Percentiles rank a stretch among this genome's conserved stretches.
These are phyloP conservation scores for Pogonocichla stellata DNA, from an alignment of 2,113 vertebrate species.

Conservation along the genomic window DNA sequence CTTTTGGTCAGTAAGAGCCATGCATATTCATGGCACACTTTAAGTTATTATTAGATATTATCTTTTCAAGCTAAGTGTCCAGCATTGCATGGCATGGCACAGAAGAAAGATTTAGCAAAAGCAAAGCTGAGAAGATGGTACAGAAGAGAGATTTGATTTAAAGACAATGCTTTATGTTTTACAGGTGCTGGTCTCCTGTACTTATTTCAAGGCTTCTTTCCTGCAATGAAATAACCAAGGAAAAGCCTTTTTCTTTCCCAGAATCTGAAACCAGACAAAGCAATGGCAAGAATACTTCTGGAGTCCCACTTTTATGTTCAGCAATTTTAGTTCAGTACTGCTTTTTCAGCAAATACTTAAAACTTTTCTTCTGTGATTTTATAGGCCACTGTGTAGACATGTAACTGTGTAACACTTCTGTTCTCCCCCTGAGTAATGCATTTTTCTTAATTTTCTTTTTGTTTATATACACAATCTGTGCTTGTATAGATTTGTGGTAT, in stretches of 20 bases:
- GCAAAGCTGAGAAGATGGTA: not conserved
- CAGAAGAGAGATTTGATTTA: not conserved
- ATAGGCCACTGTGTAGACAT: not conserved
- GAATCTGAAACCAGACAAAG: not conserved
- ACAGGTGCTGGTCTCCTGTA: not conserved
- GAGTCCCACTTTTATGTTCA: not conserved
- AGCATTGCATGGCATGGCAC: no score
- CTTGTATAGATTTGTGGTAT: not conserved
- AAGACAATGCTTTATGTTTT: not conserved
- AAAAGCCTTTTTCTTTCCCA: not conserved
- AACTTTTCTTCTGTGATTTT: not conserved
- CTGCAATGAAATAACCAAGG: not conserved
- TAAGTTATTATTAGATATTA: not conserved
- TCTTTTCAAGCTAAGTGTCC: not conserved
- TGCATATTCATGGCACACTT: not conserved
- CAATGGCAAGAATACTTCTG: not conserved
- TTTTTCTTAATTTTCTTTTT: not conserved
- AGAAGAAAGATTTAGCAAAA: not conserved
- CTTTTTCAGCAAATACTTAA: not conserved
- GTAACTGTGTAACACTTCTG: not conserved
- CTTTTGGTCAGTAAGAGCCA: not conserved
- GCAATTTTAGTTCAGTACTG: not conserved
- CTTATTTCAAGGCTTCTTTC: not conserved
- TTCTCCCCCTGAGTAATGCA: not conserved
- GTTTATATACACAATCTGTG: not conserved